A percentile compares a stretch with the other conserved stretches of the same genome.
Conservation (phyloP, 2,888 invertebrate species). For the Spodoptera littoralis region DNA sequence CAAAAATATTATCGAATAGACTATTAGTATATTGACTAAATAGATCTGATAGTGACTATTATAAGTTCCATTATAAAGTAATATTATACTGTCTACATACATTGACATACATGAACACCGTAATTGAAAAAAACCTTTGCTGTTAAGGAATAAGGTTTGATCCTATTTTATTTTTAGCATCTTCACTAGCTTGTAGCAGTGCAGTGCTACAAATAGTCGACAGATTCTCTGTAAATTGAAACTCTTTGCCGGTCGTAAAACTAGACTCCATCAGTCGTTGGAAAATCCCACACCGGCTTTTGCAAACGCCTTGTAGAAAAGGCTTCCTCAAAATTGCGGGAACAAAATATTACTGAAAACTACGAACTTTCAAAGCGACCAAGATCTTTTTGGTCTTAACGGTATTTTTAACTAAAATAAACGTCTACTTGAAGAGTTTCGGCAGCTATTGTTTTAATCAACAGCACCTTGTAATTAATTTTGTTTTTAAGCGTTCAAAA, state of each 20-base stretch:
- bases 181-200: not conserved
- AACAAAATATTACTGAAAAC: constrained; percentile 4
- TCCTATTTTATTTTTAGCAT: not conserved
- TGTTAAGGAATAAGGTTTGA: too few species aligned
- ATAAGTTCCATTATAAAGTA: too few species aligned
- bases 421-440: constrained; percentile 7
- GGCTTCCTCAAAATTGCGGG: constrained; percentile 3
- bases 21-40: too few species aligned
- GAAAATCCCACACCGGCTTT: constrained; percentile 30
- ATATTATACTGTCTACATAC: too few species aligned
- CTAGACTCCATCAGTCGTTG: constrained; percentile 24
- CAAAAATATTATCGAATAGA: too few species aligned
- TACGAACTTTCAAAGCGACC: constrained; percentile 9
- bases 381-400: not conserved
- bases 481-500: not conserved
- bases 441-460: constrained; percentile 7
- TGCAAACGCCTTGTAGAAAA: constrained; percentile 2
- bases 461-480: constrained; percentile 1
- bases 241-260: constrained; percentile 21
- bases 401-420: constrained; percentile 13
- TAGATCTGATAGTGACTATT: too few species aligned
- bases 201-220: constrained; percentile 19
- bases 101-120: too few species aligned
- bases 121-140: too few species aligned
- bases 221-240: constrained; percentile 33